phyloP scores from a whole-genome alignment of 2,113 vertebrate genomes.

The Gymnogyps californianus region DNA sequence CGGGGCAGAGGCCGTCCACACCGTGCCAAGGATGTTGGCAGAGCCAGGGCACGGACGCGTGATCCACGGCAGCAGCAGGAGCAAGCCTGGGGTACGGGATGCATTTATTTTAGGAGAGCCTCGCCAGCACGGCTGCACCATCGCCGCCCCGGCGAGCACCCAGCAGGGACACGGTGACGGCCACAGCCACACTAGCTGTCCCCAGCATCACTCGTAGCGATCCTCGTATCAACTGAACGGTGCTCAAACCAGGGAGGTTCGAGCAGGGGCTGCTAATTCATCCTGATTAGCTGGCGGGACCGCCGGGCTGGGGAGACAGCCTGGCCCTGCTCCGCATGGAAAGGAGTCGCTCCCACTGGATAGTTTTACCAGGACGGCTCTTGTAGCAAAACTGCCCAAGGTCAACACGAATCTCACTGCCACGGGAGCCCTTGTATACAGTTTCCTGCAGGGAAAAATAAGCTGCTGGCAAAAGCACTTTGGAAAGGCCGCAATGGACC shows the following conservation, averaged over 20 bases:
- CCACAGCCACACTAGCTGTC: neutral
- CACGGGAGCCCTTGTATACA: neutral
- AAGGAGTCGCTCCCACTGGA: neutral
- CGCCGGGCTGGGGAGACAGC: accelerated
- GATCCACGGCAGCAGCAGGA: accelerated
- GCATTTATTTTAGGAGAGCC: neutral
- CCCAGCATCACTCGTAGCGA: neutral
- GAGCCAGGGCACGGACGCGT: neutral
- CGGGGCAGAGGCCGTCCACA: accelerated
- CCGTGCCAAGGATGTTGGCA: accelerated
- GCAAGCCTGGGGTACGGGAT: accelerated
- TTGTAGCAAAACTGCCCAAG: slow-evolving; percentile 25
- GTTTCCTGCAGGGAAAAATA: slow-evolving; percentile 6
- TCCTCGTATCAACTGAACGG: neutral
- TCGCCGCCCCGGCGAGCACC: neutral
- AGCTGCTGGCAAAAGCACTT: slow-evolving; percentile 25
- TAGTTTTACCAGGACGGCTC: neutral
- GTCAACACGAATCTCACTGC: neutral
- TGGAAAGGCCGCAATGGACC: neutral
- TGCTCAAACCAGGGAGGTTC: no score
- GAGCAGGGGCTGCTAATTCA: neutral
- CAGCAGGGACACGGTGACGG: neutral
- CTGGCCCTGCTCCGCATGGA: accelerated
- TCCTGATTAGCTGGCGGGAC: neutral
- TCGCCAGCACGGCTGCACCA: accelerated